These are phyloP conservation scores for Thumatha senex DNA, from an alignment of 2,888 invertebrate species.

Conservation along the genomic window DNA sequence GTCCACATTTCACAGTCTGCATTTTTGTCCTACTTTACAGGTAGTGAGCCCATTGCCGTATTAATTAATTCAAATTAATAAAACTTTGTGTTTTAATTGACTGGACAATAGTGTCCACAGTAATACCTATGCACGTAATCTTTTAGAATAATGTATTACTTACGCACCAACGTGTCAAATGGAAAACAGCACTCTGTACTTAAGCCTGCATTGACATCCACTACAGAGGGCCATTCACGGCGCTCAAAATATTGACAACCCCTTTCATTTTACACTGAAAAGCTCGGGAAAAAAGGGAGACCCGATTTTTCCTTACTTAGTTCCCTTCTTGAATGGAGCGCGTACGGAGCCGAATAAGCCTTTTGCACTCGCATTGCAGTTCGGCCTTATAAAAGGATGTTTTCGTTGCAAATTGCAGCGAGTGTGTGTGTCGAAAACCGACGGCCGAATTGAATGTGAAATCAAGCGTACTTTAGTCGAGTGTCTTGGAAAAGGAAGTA, in stretches of 20 bases:
- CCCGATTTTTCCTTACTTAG: constrained; percentile 74
- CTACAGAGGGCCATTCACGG: constrained; percentile 70
- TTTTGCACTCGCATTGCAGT: constrained; percentile 53
- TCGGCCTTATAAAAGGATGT: constrained; percentile 47
- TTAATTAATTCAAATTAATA: no score
- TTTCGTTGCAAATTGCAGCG: constrained; percentile 62
- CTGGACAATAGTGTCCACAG: no score
- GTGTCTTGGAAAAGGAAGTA: constrained; percentile 4
- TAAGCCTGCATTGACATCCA: constrained; percentile 70
- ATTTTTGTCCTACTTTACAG: no score
- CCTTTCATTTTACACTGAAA: constrained; percentile 70
- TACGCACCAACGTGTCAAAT: constrained; percentile 32
- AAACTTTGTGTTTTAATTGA: no score
- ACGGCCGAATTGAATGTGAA: constrained; percentile 16
- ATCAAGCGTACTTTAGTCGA: constrained; percentile 11
- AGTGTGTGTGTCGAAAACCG: constrained; percentile 47
- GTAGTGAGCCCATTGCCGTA: no score
- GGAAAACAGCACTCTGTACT: constrained; percentile 58
- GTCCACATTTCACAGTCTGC: no score
- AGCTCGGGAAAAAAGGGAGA: constrained; percentile 68
- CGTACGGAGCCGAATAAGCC: constrained; percentile 62
- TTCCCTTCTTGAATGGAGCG: constrained; percentile 62
- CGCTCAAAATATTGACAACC: constrained; percentile 81
- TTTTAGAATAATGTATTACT: no score
- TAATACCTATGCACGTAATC: no score